These are phyloP conservation scores for Ictalurus furcatus DNA, from an alignment of 2,113 vertebrate genomes.

Conservation along the genomic window DNA sequence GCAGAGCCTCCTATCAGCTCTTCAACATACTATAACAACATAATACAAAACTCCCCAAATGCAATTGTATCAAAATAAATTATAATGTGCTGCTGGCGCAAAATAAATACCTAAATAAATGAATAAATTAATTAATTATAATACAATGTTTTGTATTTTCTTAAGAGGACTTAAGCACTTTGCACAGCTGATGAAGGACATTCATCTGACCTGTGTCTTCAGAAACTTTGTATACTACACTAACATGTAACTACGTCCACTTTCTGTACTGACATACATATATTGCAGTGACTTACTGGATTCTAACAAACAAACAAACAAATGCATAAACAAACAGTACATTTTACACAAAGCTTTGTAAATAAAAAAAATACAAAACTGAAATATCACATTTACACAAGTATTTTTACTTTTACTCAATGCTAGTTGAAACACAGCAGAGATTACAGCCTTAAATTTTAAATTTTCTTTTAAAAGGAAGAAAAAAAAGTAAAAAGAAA, in stretches of 20 bases:
- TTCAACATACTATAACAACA: background rate
- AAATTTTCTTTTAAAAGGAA: too few species aligned
- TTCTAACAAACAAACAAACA: too few species aligned
- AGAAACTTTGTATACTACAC: background rate
- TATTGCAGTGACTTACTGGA: background rate
- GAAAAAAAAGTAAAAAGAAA: background rate
- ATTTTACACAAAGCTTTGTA: background rate
- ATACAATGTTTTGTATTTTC: background rate
- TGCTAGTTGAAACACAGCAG: too few species aligned
- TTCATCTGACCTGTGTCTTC: background rate
- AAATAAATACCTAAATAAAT: background rate
- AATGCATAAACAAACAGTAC: too few species aligned
- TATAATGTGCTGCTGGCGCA: background rate
- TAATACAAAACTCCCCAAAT: background rate
- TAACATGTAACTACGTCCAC: background rate
- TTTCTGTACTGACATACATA: background rate
- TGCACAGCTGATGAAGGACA: background rate
- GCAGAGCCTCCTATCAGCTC: constrained; percentile 13
- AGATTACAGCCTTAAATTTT: too few species aligned
- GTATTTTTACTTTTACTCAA: background rate
- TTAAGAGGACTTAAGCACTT: background rate
- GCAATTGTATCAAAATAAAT: background rate
- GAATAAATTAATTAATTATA: background rate
- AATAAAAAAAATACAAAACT: background rate
- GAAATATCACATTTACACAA: background rate